Evolutionary conservation across 2,888 invertebrate species (phyloP).

Genomic region (Cordylochernes scorpioides): DNA sequence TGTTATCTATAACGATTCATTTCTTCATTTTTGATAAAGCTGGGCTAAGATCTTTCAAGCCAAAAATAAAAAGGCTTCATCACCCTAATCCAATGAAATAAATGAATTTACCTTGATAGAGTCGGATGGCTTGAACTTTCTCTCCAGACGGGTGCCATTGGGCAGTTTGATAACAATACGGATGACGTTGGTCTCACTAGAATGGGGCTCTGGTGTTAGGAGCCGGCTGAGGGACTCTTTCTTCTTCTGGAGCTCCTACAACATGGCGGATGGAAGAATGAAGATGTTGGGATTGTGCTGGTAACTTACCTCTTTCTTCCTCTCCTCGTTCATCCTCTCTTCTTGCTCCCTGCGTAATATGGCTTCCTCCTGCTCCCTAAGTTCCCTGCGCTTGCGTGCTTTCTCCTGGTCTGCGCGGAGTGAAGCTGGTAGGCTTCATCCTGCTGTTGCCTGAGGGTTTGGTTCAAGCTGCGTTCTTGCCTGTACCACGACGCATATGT

Average conservation of each 20-base stretch:
- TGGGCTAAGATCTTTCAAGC: too few species aligned
- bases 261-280: too few species aligned
- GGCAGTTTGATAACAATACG: constrained; percentile 74
- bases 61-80: too few species aligned
- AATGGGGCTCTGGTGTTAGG: too few species aligned
- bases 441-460: constrained; percentile 60
- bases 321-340: constrained; percentile 18
- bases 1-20: too few species aligned
- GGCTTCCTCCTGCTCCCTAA: constrained; percentile 22
- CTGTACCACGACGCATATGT: constrained; percentile 22
- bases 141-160: constrained; percentile 55
- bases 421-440: constrained; percentile 79
- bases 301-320: constrained; percentile 17
- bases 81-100: not conserved
- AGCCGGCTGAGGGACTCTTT: too few species aligned
- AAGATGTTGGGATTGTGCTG: too few species aligned
- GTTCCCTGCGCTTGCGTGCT: constrained; percentile 40
- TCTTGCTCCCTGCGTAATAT: constrained; percentile 18
- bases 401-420: constrained; percentile 79
- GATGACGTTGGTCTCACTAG: too few species aligned
- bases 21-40: too few species aligned
- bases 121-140: constrained; percentile 51
- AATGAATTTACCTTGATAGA: constrained; percentile 45
- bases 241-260: too few species aligned
- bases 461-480: constrained; percentile 53